These are phyloP conservation scores for Eulithis prunata DNA, from an alignment of 2,888 invertebrate species.

Conservation along the genomic window DNA sequence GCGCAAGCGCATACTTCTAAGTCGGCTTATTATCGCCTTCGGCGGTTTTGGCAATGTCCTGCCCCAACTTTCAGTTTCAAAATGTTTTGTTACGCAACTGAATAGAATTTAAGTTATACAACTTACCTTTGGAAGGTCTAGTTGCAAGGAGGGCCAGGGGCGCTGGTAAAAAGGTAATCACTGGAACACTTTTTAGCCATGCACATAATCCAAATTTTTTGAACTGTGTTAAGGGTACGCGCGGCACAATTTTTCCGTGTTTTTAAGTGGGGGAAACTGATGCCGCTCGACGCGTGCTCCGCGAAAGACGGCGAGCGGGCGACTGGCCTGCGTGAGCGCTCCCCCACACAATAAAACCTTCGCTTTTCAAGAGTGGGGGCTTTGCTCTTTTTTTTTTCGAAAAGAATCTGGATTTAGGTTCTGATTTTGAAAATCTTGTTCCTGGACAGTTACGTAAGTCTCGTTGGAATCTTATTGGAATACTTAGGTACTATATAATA, in stretches of 20 bases:
- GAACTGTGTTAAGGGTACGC: conserved; percentile 54
- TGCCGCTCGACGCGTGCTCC: conserved; percentile 76
- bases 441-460: conserved; percentile 18
- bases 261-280: conserved; percentile 61
- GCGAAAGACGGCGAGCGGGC: conserved; percentile 69
- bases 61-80: conserved; percentile 62
- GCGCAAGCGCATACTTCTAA: conserved; percentile 49
- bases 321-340: conserved; percentile 63
- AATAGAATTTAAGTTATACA: conserved; percentile 39
- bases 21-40: conserved; percentile 57
- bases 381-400: conserved; percentile 52
- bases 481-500: no score
- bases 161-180: conserved; percentile 68
- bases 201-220: conserved; percentile 78
- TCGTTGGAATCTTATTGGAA: conserved; percentile 24
- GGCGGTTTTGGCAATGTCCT: conserved; percentile 53
- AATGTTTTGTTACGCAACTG: conserved; percentile 55
- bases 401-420: conserved; percentile 48
- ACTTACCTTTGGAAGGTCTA: conserved; percentile 53
- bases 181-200: conserved; percentile 75
- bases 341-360: conserved; percentile 76
- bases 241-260: conserved; percentile 80
- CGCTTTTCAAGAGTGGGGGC: conserved; percentile 74
- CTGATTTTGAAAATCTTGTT: conserved; percentile 41
- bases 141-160: conserved; percentile 63